Percentiles rank a stretch among this genome's conserved stretches.
Evolutionary conservation across 1,140 invertebrate genomes (phyloP).

Genomic region (Melipona quadrifasciata): DNA sequence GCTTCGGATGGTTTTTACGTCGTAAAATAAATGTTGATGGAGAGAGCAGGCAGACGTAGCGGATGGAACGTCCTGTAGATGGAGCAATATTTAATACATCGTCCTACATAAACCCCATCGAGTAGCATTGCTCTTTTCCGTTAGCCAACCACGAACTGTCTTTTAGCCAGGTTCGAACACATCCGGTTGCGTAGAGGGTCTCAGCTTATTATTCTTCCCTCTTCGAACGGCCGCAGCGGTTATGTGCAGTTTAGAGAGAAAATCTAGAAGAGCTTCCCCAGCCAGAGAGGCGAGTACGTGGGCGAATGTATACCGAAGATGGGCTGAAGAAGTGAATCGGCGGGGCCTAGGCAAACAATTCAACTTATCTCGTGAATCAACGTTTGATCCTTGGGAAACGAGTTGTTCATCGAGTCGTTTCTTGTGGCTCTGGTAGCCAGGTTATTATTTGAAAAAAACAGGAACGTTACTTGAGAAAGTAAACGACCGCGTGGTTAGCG

Average conservation of each 20-base stretch:
- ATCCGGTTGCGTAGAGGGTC: constrained; percentile 26
- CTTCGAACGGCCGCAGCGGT: constrained; percentile 29
- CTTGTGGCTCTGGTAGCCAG: background rate
- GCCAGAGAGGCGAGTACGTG: constrained; percentile 43
- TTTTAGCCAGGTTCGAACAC: constrained; percentile 11
- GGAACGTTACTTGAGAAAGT: constrained; percentile 53
- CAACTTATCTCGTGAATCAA: constrained; percentile 62
- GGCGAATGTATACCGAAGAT: constrained; percentile 64
- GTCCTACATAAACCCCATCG: background rate
- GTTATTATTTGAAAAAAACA: constrained; percentile 19
- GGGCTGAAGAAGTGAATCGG: constrained; percentile 58
- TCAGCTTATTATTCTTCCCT: constrained; percentile 49
- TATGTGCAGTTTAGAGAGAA: constrained; percentile 45
- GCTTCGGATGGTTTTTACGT: background rate
- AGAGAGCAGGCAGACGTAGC: background rate
- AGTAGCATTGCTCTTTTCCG: background rate
- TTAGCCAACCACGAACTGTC: background rate
- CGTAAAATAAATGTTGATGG: background rate
- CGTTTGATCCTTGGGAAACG: constrained; percentile 61
- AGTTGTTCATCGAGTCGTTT: constrained; percentile 26
- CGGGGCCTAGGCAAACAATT: constrained; percentile 62
- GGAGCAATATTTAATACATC: constrained; percentile 26
- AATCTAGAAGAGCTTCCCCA: constrained; percentile 39
- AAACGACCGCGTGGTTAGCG: constrained; percentile 60
- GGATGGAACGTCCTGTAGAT: background rate